phyloP scores from a whole-genome alignment of 2,797 vertebrate genomes.

The Macroramphosus scolopax region DNA sequence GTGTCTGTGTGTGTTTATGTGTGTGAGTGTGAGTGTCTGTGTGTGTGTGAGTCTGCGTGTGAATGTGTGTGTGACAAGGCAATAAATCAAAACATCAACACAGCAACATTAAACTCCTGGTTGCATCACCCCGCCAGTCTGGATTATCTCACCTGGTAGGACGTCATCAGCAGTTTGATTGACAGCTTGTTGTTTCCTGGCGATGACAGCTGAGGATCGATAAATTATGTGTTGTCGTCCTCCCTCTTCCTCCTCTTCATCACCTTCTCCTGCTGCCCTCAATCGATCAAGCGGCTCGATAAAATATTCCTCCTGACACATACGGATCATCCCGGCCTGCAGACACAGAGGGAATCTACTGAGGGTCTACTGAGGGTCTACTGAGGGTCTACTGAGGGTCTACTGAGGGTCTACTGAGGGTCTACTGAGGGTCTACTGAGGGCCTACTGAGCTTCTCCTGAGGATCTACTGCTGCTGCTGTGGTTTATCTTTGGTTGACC shows the following conservation, averaged over 20 bases:
- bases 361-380: background rate
- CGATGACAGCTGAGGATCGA: slow-evolving; percentile 81
- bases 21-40: slow-evolving; percentile 4
- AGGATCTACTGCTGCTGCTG: background rate
- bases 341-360: slow-evolving; percentile 4
- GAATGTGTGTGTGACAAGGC: slow-evolving; percentile 1
- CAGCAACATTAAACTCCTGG: too few relatives aligned
- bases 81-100: too few relatives aligned
- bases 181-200: slow-evolving; percentile 57
- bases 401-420: background rate
- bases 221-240: slow-evolving; percentile 85
- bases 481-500: too few relatives aligned
- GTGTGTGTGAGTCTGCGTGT: slow-evolving; percentile 6
- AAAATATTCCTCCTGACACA: slow-evolving; percentile 89
- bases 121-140: too few relatives aligned
- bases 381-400: background rate
- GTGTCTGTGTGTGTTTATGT: slow-evolving; percentile 10
- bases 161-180: slow-evolving; percentile 51
- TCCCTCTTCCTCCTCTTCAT: slow-evolving; percentile 42
- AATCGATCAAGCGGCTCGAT: slow-evolving; percentile 87
- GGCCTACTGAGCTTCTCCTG: background rate
- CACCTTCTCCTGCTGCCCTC: slow-evolving; percentile 62
- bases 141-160: slow-evolving; percentile 77
- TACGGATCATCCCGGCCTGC: slow-evolving; percentile 92
- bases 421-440: background rate